These are phyloP conservation scores for Acrocephalus kingi DNA, from an alignment of 2,113 vertebrate genomes.

Conservation along the genomic window DNA sequence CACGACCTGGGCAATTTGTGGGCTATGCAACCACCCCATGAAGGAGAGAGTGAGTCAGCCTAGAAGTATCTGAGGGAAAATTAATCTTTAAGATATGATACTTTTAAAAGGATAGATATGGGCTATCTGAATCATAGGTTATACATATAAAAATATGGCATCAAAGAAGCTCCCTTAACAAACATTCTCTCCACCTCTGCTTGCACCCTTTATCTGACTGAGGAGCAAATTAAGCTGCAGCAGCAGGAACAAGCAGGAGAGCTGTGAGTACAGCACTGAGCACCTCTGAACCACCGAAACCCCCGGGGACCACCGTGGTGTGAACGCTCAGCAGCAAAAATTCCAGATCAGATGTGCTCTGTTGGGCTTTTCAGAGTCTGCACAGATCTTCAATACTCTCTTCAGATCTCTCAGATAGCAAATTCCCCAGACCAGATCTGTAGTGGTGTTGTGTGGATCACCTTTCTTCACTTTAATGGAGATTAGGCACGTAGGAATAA, in stretches of 20 bases:
- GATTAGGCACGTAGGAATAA: neutral
- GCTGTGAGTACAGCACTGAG: neutral
- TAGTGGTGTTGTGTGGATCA: neutral
- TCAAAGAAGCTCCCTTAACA: constrained; percentile 47
- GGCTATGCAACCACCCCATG: neutral
- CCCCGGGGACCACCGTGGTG: neutral
- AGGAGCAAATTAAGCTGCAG: neutral
- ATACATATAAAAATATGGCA: constrained; percentile 9
- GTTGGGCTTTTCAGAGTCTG: neutral
- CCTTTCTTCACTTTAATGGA: neutral
- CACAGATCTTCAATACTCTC: neutral
- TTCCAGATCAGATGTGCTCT: neutral
- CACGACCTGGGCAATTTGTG: constrained; percentile 1
- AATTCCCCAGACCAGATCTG: neutral
- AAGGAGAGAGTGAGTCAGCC: constrained; percentile 22
- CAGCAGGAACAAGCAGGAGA: neutral
- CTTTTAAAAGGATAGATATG: constrained; percentile 23
- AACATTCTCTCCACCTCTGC: constrained; percentile 17
- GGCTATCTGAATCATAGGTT: constrained; percentile 18
- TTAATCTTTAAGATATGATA: neutral
- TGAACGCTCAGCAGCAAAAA: neutral
- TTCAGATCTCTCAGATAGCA: neutral
- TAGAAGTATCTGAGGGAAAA: constrained; percentile 10
- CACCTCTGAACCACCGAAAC: neutral
- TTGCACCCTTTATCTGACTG: constrained; percentile 24